Evolutionary conservation across 2,888 invertebrate genomes (phyloP).

Genomic region (Actias luna): DNA sequence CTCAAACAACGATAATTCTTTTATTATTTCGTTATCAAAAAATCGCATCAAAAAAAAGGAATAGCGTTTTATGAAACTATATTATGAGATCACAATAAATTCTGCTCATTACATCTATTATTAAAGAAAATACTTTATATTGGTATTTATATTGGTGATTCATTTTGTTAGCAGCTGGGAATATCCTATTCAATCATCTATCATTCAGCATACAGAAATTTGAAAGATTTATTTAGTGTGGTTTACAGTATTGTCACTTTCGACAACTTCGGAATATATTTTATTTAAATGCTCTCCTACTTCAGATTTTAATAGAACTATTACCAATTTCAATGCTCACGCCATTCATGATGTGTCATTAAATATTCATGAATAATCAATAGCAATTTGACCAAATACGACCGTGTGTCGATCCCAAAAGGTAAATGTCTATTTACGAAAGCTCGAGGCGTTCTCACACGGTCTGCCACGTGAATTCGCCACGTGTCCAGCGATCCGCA

Average conservation of each 20-base stretch:
- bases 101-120: no score
- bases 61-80: no score
- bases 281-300: not conserved
- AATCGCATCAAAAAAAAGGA: not conserved
- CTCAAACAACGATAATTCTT: no score
- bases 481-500: slow-evolving; percentile 40
- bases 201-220: no score
- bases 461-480: slow-evolving; percentile 46
- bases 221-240: no score
- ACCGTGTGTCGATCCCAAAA: slow-evolving; percentile 26
- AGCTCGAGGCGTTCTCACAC: slow-evolving; percentile 62
- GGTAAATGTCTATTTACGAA: slow-evolving; percentile 43
- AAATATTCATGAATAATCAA: slow-evolving; percentile 1
- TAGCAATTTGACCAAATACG: slow-evolving; percentile 13
- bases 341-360: not conserved
- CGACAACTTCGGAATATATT: no score
- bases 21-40: not conserved
- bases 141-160: no score
- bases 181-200: no score
- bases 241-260: no score
- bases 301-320: not conserved
- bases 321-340: not conserved
- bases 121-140: no score
- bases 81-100: no score
- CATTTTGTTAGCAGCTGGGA: no score